A percentile compares a stretch with the other conserved stretches of the same genome.
These are phyloP conservation scores for Aurelia coerulea DNA, from an alignment of 30 jellyfish, hydroid and myxozoan genomes.

Conservation along the genomic window DNA sequence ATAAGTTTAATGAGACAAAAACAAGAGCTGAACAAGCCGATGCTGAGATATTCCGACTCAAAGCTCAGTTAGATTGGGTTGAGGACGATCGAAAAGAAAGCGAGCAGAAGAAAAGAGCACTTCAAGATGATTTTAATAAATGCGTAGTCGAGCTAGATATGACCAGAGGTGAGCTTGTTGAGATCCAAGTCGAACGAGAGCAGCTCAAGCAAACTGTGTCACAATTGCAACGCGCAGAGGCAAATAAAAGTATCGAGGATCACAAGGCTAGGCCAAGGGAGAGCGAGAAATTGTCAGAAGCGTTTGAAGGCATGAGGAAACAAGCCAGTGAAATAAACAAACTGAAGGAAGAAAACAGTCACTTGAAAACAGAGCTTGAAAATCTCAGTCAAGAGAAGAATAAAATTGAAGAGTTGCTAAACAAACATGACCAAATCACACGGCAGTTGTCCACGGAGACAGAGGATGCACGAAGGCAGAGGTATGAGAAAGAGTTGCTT, in stretches of 20 bases:
- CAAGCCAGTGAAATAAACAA: conserved; percentile 28
- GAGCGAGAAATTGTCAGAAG: conserved; percentile 37
- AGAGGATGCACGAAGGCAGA: conserved; percentile 44
- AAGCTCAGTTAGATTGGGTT: conserved; percentile 55
- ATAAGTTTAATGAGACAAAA: conserved; percentile 13
- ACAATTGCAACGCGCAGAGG: not conserved
- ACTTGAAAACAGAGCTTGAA: conserved; percentile 23
- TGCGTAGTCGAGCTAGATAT: conserved; percentile 47
- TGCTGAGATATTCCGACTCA: conserved; percentile 49
- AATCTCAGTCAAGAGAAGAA: conserved; percentile 29
- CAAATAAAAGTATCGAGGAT: conserved; percentile 2
- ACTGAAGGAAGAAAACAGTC: conserved; percentile 31
- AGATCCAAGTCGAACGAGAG: conserved; percentile 38
- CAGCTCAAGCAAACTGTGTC: conserved; percentile 47
- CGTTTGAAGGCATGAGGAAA: conserved; percentile 28
- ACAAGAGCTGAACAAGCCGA: conserved; percentile 34
- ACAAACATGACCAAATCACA: conserved; percentile 11
- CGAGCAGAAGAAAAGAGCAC: conserved; percentile 30
- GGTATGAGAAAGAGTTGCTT: conserved; percentile 40
- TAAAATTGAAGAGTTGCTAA: conserved; percentile 6
- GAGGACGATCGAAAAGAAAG: conserved; percentile 55
- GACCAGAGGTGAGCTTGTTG: conserved; percentile 27
- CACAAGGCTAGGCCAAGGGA: conserved; percentile 2
- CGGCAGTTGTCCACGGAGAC: conserved; percentile 31
- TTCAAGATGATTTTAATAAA: conserved; percentile 56